Conservation (phyloP, 2,888 invertebrate species). For the Oligia latruncula region DNA sequence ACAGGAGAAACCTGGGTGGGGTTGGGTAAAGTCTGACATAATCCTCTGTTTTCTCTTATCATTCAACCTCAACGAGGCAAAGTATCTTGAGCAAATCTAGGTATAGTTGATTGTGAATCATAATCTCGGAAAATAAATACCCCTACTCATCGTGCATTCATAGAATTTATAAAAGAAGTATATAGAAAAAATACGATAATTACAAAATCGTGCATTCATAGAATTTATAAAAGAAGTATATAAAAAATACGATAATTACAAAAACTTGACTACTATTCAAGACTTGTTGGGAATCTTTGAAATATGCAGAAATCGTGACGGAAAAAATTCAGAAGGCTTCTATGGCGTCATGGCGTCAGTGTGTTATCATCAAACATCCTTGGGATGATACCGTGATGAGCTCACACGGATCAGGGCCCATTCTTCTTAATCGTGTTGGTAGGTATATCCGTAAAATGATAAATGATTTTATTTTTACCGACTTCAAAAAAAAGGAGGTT, state of each 20-base stretch:
- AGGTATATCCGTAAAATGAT: not conserved
- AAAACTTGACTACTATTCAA: conserved; percentile 36
- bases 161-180: conserved; percentile 49
- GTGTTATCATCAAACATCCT: conserved; percentile 67
- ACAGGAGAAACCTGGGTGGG: not conserved
- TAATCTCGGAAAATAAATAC: not conserved
- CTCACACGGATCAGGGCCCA: conserved; percentile 55
- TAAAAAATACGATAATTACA: conserved; percentile 51
- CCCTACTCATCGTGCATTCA: conserved; percentile 30
- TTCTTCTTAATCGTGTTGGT: conserved; percentile 40
- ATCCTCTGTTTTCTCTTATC: not conserved
- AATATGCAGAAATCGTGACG: conserved; percentile 62
- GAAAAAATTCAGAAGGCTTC: conserved; percentile 51
- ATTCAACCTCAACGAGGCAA: not conserved
- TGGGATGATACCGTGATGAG: conserved; percentile 67
- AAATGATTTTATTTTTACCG: too few species aligned
- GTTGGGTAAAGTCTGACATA: not conserved
- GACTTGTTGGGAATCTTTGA: conserved; percentile 40
- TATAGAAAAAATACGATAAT: conserved; percentile 40
- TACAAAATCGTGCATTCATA: conserved; percentile 46
- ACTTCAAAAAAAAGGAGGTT: too few species aligned
- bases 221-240: conserved; percentile 49
- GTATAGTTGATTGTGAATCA: conserved; percentile 3
- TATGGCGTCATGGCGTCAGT: conserved; percentile 62
- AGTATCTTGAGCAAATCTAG: not conserved